These are phyloP conservation scores for Proisotoma minuta DNA, from an alignment of 2,888 invertebrate genomes.

Conservation along the genomic window DNA sequence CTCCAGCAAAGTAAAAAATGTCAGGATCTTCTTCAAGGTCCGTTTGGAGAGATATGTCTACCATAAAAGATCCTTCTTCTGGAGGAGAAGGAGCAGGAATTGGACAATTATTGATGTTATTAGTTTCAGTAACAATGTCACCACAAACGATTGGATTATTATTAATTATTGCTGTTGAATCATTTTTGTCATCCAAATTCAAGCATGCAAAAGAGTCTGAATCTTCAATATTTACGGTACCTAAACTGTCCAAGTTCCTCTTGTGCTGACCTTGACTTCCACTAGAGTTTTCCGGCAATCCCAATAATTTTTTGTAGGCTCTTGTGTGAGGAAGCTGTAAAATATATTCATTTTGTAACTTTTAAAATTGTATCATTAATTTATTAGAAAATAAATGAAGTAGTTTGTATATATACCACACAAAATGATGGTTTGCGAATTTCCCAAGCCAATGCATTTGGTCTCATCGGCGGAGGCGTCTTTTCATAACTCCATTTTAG, in stretches of 20 bases:
- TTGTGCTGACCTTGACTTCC: background rate
- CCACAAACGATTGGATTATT: conserved; percentile 1
- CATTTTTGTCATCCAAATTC: background rate
- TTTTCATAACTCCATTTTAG: conserved; percentile 91
- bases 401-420: conserved; percentile 37
- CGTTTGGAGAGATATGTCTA: conserved; percentile 39
- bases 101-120: background rate
- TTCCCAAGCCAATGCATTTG: conserved; percentile 91
- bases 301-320: conserved; percentile 13
- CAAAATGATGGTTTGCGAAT: conserved; percentile 81
- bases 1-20: conserved; percentile 44
- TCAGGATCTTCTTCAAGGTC: conserved; percentile 46
- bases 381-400: background rate
- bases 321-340: conserved; percentile 17
- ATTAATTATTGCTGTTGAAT: background rate
- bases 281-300: conserved; percentile 1
- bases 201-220: background rate
- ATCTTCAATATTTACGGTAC: background rate
- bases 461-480: conserved; percentile 75
- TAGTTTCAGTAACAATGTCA: too few species aligned
- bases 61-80: background rate
- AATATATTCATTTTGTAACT: background rate
- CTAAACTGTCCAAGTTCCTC: background rate
- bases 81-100: background rate
- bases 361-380: background rate